phyloP scores from a whole-genome alignment of 2,888 invertebrate genomes.

The Bombylius discolor region DNA sequence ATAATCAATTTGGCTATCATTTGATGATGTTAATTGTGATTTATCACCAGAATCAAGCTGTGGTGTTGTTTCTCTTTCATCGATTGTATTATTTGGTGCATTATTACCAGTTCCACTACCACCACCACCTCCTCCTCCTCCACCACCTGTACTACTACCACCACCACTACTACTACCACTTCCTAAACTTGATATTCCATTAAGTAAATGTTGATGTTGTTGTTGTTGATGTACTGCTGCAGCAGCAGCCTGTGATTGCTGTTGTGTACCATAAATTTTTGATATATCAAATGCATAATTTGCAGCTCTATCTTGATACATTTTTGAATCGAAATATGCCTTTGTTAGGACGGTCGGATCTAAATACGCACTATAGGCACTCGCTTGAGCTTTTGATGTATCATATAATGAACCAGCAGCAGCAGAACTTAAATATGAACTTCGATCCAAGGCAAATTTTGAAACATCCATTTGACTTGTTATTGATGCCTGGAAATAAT shows the following conservation, averaged over 20 bases:
- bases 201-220: slow-evolving; percentile 28
- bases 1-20: slow-evolving; percentile 32
- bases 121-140: not conserved
- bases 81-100: slow-evolving; percentile 23
- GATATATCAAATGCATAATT: slow-evolving; percentile 38
- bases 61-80: slow-evolving; percentile 33
- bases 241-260: slow-evolving; percentile 28
- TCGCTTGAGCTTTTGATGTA: slow-evolving; percentile 29
- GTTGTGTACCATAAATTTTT: slow-evolving; percentile 33
- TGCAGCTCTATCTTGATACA: slow-evolving; percentile 37
- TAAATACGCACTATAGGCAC: slow-evolving; percentile 36
- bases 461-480: slow-evolving; percentile 34
- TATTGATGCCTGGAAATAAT: slow-evolving; percentile 24
- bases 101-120: slow-evolving; percentile 12
- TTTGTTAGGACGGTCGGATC: slow-evolving; percentile 37
- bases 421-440: slow-evolving; percentile 32
- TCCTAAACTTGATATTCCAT: slow-evolving; percentile 16
- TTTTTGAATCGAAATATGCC: slow-evolving; percentile 37
- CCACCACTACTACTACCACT: slow-evolving; percentile 16
- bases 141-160: slow-evolving; percentile 14
- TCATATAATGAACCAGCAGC: slow-evolving; percentile 30
- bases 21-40: slow-evolving; percentile 31
- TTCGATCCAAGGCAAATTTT: slow-evolving; percentile 36
- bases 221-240: slow-evolving; percentile 29
- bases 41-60: slow-evolving; percentile 30